Conservation (phyloP, 2,113 vertebrate genomes). For the Muntiacus muntjak region DNA sequence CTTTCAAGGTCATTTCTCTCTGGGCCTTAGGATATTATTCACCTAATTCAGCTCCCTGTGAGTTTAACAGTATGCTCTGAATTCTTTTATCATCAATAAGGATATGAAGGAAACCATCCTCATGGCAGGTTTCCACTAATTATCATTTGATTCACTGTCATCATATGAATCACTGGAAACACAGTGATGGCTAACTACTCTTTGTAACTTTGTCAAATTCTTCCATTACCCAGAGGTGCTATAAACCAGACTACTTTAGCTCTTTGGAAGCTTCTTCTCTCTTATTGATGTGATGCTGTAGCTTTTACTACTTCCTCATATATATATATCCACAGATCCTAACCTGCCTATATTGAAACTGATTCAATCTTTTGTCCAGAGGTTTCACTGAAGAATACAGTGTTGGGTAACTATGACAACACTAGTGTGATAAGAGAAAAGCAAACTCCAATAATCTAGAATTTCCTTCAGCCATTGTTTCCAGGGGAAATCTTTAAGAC, state of each 20-base stretch:
- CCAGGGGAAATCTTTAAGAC: constrained; percentile 32
- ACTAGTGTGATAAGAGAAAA: neutral
- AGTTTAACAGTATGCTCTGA: neutral
- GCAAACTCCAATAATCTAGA: constrained; percentile 15
- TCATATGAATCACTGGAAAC: neutral
- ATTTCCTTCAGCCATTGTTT: constrained; percentile 48
- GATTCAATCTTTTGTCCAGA: constrained; percentile 32
- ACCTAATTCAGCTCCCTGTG: neutral
- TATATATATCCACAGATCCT: neutral
- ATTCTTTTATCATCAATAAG: neutral
- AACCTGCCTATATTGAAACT: neutral
- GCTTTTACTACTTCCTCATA: constrained; percentile 17
- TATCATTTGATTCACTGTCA: neutral
- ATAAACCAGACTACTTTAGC: neutral
- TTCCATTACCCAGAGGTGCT: neutral
- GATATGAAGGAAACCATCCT: neutral
- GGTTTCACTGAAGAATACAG: neutral
- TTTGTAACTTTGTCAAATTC: neutral
- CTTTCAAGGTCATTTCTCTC: neutral
- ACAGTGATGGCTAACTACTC: neutral
- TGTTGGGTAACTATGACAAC: constrained; percentile 15
- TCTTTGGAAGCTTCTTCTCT: neutral
- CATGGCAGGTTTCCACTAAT: neutral
- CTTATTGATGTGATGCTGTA: neutral
- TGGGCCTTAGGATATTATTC: neutral